Evolutionary conservation across 2,888 invertebrate genomes (phyloP).

Genomic region (Helobdella robusta): DNA sequence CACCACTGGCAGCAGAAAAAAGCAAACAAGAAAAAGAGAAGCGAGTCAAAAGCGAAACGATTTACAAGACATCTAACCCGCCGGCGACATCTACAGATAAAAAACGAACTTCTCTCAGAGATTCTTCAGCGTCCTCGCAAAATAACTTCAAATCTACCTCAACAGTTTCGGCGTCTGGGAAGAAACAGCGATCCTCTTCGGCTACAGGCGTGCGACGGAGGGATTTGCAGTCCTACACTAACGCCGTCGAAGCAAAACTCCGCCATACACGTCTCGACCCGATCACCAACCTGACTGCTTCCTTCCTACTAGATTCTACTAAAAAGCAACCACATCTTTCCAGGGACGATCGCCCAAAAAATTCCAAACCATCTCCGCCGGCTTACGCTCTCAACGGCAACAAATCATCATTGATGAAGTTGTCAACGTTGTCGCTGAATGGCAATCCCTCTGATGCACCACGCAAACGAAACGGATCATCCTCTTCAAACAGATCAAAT

Average conservation of each 20-base stretch:
- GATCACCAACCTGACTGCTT: background rate
- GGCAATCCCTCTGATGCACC: no score
- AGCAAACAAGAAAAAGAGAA: no score
- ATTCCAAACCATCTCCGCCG: background rate
- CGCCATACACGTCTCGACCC: no score
- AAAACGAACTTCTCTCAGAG: background rate
- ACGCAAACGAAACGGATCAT: no score
- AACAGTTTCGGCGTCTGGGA: background rate
- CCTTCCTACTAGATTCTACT: background rate
- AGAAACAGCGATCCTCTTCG: slow-evolving; percentile 6
- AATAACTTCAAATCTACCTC: no score
- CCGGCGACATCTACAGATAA: background rate
- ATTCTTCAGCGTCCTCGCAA: background rate
- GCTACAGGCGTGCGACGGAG: background rate
- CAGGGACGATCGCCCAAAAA: background rate
- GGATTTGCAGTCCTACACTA: no score
- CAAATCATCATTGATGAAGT: no score
- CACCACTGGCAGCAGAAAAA: background rate
- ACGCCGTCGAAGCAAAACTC: no score
- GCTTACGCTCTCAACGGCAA: no score
- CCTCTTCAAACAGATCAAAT: no score
- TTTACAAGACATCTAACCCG: no score
- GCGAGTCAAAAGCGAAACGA: background rate
- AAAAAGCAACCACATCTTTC: background rate
- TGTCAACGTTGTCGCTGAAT: no score